phyloP scores from a whole-genome alignment of 2,797 vertebrate species.

The Sitta carolinensis region DNA sequence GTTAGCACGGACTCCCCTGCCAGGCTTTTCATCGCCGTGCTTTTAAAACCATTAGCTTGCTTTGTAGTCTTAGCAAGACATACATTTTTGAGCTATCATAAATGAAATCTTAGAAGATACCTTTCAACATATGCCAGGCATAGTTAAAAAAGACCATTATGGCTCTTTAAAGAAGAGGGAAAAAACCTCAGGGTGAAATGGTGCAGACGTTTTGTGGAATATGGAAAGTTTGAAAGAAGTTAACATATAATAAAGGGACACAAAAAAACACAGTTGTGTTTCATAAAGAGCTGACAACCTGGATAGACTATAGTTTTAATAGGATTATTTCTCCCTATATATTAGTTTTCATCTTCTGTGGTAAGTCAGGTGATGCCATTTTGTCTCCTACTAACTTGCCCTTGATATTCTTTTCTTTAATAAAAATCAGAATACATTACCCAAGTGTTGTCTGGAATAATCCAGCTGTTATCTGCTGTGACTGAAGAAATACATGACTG shows the following conservation, averaged over 20 bases:
- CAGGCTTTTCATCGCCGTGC: constrained; percentile 70
- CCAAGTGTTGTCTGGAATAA: constrained; percentile 2
- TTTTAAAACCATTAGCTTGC: constrained; percentile 71
- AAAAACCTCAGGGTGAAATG: constrained; percentile 17
- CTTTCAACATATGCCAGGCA: constrained; percentile 69
- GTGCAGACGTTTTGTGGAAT: constrained; percentile 21
- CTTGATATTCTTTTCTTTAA: not conserved
- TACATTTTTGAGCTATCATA: constrained; percentile 68
- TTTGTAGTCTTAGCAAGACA: constrained; percentile 64
- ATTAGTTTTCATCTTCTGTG: not conserved
- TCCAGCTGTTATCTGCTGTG: not conserved
- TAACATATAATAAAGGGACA: not conserved
- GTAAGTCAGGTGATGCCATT: not conserved
- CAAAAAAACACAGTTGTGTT: not conserved
- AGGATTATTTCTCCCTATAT: not conserved
- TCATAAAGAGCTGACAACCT: not conserved
- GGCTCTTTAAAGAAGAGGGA: constrained; percentile 35
- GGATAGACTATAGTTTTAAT: not conserved
- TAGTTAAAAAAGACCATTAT: constrained; percentile 49
- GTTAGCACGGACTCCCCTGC: constrained; percentile 52
- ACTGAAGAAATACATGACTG: not conserved
- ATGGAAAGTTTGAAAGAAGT: constrained; percentile 47
- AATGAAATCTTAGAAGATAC: constrained; percentile 71
- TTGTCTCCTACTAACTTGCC: not conserved
- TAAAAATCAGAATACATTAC: not conserved